These are phyloP conservation scores for Lanius ludovicianus DNA, from an alignment of 2,113 vertebrate genomes.

Conservation along the genomic window DNA sequence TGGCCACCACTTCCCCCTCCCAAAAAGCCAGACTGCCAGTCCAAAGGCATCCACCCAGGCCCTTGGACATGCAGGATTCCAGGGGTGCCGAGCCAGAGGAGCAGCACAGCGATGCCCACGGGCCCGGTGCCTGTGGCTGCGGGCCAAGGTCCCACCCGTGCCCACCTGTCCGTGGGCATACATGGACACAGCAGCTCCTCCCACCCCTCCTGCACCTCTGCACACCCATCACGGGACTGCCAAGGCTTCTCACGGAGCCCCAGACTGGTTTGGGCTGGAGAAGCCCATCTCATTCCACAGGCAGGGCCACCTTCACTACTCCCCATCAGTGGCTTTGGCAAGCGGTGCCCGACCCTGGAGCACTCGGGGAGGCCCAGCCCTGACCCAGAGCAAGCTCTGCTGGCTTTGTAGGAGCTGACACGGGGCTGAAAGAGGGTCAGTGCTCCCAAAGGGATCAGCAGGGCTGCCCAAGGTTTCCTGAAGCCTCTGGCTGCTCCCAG, in stretches of 20 bases:
- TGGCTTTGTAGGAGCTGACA: neutral
- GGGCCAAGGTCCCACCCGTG: neutral
- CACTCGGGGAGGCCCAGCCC: too few relatives aligned
- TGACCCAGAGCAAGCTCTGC: neutral
- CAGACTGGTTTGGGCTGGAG: neutral
- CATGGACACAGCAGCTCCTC: neutral
- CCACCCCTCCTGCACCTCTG: neutral
- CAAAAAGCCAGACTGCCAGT: neutral
- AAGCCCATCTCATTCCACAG: accelerated
- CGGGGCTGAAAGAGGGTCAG: neutral
- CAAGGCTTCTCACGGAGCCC: neutral
- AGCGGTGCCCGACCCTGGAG: neutral
- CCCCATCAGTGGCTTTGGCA: neutral
- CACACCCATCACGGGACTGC: neutral
- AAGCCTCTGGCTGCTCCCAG: neutral
- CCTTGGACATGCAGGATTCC: neutral
- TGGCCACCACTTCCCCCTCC: neutral
- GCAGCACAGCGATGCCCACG: neutral
- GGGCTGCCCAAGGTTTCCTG: neutral
- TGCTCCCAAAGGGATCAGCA: neutral
- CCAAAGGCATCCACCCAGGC: neutral
- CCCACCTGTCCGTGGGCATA: neutral
- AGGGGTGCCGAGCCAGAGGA: neutral
- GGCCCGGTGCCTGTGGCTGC: neutral
- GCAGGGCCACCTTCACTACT: neutral